Evolutionary conservation across 2,888 invertebrate species (phyloP), one percentile per base, ranked within the genome.

Genomic region (Apeira syringaria): DNA sequence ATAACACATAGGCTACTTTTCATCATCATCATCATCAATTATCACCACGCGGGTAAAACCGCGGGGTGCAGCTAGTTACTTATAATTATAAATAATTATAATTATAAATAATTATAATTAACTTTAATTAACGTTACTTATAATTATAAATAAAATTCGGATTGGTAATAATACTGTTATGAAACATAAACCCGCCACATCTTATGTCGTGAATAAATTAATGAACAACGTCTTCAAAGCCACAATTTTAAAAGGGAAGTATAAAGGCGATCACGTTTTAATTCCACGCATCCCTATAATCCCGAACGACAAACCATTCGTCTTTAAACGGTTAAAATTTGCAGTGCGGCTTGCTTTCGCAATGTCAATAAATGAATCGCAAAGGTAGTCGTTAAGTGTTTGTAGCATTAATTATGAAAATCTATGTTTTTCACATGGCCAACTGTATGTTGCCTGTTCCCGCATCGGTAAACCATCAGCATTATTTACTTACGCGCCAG

Each of bases 401-500:
- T 62, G 57, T 51, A 53, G 55, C 32, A 45, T 59, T 36, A 59
- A 61, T 53, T 38, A 55, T 3, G 54, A 58, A 55, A 56, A 56
- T 26, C 50, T 45, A 46, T 57, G 54, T 56, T 59, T 59, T 34
- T 51, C 56, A 33, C 56, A 59, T 60, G 56, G 55, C 35, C 62
- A 66, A 48, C 59, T 61, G 45, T 59, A 61, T 49, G 62, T 62
- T 50, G 63, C 61, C 42, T 63, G 61, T 62, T 60, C 58, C 46
- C 53, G 61, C 48, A 53, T 60, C 50, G 59, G 55, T 47, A 61
- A 59, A 63, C 59, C 59, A 59, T 60, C 27, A 11, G 41, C 9
- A 11, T 27, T 27, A 12, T 27, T 61, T 59, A 4, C 60, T 17
- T 55, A 52, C 27, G 51, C 56, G 47, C 52, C 57, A 57, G 50